Evolutionary conservation across 2,888 invertebrate species (phyloP).

Genomic region (Drosophila gaucha): DNA sequence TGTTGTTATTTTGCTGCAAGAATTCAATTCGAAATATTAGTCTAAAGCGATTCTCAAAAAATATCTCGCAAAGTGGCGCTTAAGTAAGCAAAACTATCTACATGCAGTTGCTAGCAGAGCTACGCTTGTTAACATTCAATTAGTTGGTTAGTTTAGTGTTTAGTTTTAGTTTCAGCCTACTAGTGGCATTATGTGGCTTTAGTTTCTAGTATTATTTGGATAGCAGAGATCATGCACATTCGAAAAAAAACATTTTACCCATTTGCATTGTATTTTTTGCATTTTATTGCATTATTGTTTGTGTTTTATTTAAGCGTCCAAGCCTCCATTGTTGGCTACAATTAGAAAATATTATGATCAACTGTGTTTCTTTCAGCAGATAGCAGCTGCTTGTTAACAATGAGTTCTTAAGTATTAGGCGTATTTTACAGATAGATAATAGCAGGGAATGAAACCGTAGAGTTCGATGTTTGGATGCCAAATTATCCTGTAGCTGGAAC

Average conservation of each 20-base stretch:
- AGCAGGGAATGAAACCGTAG: conserved; percentile 42
- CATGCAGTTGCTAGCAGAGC: conserved; percentile 50
- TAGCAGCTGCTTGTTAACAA: conserved; percentile 42
- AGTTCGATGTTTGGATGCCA: too few species aligned
- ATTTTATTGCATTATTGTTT: conserved; percentile 68
- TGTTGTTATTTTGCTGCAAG: conserved; percentile 83
- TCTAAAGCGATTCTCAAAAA: neutral
- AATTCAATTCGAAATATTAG: conserved; percentile 10
- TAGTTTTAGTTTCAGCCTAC: conserved; percentile 12
- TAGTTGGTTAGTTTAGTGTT: conserved; percentile 27
- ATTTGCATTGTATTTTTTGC: conserved; percentile 69
- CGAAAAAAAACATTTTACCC: conserved; percentile 82
- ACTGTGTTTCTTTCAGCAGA: conserved; percentile 36
- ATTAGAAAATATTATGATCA: conserved; percentile 74
- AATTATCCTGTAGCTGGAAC: too few species aligned
- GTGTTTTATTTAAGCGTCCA: conserved; percentile 85
- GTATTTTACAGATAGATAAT: neutral
- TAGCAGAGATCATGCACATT: conserved; percentile 69
- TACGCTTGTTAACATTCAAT: conserved; percentile 2
- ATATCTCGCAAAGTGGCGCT: neutral
- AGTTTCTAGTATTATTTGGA: conserved; percentile 4
- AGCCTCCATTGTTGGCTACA: conserved; percentile 85
- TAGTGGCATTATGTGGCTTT: conserved; percentile 4
- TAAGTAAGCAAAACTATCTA: conserved; percentile 44
- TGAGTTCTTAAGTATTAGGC: conserved; percentile 14